phyloP scores from a whole-genome alignment of 2,113 vertebrate genomes.

The Ahaetulla prasina region DNA sequence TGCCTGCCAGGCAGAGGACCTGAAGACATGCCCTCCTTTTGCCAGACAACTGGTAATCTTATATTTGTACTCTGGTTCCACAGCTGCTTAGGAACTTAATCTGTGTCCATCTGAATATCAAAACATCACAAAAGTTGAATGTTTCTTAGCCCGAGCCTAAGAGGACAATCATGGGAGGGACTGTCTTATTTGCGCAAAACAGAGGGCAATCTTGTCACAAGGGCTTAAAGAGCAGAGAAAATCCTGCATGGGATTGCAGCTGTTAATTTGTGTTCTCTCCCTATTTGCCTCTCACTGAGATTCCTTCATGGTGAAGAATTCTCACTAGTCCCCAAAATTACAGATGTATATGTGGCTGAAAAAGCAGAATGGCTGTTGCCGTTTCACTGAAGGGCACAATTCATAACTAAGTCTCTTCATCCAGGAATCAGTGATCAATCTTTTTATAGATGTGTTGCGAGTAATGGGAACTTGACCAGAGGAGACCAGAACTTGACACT shows the following conservation, averaged over 20 bases:
- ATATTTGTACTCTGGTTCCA: too few species aligned
- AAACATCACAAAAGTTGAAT: not conserved
- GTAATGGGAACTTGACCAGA: too few species aligned
- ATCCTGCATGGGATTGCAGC: constrained; percentile 18
- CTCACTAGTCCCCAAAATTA: not conserved
- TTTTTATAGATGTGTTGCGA: not conserved
- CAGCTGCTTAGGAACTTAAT: not conserved
- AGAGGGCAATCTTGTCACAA: constrained; percentile 2
- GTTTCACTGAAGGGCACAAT: not conserved
- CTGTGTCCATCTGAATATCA: not conserved
- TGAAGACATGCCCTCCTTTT: not conserved
- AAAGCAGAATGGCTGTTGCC: not conserved
- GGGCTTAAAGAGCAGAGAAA: not conserved
- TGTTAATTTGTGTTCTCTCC: not conserved
- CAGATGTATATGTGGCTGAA: not conserved
- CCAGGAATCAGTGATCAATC: not conserved
- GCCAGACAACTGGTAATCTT: not conserved
- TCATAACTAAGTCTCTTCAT: not conserved
- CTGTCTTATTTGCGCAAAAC: not conserved
- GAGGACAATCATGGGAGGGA: not conserved
- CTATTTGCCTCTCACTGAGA: not conserved
- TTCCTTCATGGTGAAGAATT: not conserved
- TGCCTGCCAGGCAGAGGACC: not conserved
- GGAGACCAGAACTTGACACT: too few species aligned
- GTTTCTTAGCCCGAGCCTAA: not conserved